Evolutionary conservation across 2,113 vertebrate genomes (phyloP).

Genomic region (Nothocercus nigrocapillus): DNA sequence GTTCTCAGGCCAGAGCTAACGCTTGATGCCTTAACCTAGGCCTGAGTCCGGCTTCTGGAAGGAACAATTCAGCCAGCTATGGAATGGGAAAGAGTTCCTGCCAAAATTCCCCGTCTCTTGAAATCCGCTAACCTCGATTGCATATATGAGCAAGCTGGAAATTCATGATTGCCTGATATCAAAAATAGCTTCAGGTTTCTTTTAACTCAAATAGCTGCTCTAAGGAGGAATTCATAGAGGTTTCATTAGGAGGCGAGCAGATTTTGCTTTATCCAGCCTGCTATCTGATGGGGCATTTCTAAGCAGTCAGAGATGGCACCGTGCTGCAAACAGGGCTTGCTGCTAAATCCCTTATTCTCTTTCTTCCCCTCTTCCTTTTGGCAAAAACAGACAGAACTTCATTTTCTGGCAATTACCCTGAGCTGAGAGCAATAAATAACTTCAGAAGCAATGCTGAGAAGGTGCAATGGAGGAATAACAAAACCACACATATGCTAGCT

Average conservation of each 20-base stretch:
- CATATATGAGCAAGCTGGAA: neutral
- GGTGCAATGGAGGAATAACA: neutral
- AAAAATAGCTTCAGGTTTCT: neutral
- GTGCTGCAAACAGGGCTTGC: neutral
- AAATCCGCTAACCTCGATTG: neutral
- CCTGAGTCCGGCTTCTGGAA: neutral
- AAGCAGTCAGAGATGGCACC: neutral
- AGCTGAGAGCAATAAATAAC: neutral
- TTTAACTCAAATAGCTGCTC: neutral
- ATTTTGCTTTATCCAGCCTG: fast-evolving
- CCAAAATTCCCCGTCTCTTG: neutral
- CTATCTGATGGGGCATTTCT: neutral
- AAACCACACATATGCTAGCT: fast-evolving
- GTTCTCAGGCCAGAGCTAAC: neutral
- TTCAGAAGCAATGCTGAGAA: neutral
- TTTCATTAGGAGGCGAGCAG: neutral
- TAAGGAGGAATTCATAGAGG: fast-evolving
- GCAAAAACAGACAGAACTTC: neutral
- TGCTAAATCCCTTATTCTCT: neutral
- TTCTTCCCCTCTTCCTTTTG: neutral
- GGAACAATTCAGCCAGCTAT: fast-evolving
- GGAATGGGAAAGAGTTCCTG: neutral
- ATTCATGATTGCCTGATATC: neutral
- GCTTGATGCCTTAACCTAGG: neutral
- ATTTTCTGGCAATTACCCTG: conserved; percentile 8